A percentile compares a stretch with the other conserved stretches of the same genome.
Conservation (phyloP, 92 coral and sea anemone genomes). For the Micromussa lordhowensis region DNA sequence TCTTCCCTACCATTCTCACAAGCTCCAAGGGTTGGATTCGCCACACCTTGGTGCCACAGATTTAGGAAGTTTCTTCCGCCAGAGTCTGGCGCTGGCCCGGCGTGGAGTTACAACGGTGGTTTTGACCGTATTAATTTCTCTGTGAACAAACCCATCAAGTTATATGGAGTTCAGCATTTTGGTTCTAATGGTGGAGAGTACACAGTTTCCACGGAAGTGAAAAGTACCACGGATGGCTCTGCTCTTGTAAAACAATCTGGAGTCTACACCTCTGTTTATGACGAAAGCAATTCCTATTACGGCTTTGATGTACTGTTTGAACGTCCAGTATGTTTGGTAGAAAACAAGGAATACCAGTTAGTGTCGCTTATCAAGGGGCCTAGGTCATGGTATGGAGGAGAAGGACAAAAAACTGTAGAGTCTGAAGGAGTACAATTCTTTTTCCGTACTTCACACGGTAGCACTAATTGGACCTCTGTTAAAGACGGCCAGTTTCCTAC, state of each 20-base stretch:
- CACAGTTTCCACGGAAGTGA: neutral
- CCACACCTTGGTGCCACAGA: neutral
- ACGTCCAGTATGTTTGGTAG: neutral
- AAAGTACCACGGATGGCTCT: neutral
- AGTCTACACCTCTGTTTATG: neutral
- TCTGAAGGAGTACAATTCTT: neutral
- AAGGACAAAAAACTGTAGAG: neutral
- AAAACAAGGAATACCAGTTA: neutral
- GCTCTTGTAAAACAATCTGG: neutral
- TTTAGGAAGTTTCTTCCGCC: neutral
- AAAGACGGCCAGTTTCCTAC: neutral
- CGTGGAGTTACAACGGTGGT: neutral
- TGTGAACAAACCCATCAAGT: neutral
- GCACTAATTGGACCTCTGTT: neutral
- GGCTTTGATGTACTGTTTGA: conserved; percentile 13
- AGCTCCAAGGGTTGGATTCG: neutral
- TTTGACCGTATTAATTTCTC: fast-evolving
- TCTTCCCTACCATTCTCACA: neutral
- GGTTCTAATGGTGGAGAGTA: neutral
- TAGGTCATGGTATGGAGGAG: neutral
- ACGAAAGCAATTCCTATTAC: neutral
- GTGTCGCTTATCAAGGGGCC: neutral
- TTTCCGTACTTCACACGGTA: neutral
- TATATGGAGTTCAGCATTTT: conserved; percentile 23
- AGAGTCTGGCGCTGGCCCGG: neutral